Base-by-base conservation (phyloP, 2,797 vertebrate genomes). In the Fistularia commersonii region DNA sequence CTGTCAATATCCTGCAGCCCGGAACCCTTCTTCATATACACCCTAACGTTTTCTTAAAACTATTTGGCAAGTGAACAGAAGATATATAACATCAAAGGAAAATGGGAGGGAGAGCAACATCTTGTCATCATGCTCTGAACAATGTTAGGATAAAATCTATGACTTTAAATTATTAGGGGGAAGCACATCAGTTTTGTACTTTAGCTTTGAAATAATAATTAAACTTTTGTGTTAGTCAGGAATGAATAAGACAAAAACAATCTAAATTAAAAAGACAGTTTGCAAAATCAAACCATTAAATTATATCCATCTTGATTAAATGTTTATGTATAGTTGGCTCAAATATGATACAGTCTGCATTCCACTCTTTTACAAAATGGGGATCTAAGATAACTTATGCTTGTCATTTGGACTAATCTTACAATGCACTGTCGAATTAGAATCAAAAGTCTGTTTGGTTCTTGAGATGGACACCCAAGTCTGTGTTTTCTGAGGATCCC, bases 231-330 rank as follows among this genome's bases (percentile, higher is more conserved):
- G 54, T 48, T 41, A 6, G 43, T 38, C 56, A 46, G 44, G 34
- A 51, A 74, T 36, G 65, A 54, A 32, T 53, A 11, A 33, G 32
- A 5, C 33, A 15, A 50, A 54, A 45, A 12, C 55, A 74, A 66
- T 34, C 33, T 32, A 68, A 85, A 65, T 52, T 61, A 69, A 72
- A 77, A 82, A 85, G 68, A 77, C 66, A 91, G 90, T 92, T 91
- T 92, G 90, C 77, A 92, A 85, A 91, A 92, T 88, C 90, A 92
- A 92, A 92, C 90, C 80, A 87, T 84, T 87, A 80, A 86, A 79
- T 74, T 78, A 86, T 64, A 81, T 77, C 60, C 76, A 85, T 82
- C 79, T 78, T 38, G 73, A 84, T 79, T 83, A 83, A 80, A 80
- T 81, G 69, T 76, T 76, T 64, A 80, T 61, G 73, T 77, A 77